Base-by-base conservation (phyloP, 2,888 invertebrate species). In the Sericinus montela region DNA sequence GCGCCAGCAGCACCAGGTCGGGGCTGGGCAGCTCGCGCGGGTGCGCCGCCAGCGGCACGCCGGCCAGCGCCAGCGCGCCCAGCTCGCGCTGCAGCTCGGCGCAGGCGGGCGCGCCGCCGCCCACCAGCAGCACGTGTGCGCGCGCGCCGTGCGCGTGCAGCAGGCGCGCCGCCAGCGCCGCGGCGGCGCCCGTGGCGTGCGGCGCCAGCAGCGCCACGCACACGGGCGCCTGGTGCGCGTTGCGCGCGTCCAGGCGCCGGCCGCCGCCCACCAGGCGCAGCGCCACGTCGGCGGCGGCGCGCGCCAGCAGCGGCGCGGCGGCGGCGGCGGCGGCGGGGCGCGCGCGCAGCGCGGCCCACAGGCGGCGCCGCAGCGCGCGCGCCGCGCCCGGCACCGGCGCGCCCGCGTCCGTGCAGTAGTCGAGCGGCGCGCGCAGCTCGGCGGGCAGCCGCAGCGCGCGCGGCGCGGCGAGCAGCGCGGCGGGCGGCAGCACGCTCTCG, bases 151-250 rank as follows among this genome's bases (percentile, higher is more conserved):
- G 97, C 66, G 94, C 93, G 45, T 94, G 92, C 57, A 97, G 90
- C 75, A 97, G 94, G 53, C 67, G 58, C 93, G 91, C 41, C 93
- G 93, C 52, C 91, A 92, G 51, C 76, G 80, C 55, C 36, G 55
- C 63, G 51, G 55, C 56, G 34, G 60, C 77, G 56, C 76, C 75
- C 1, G 90, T 90, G 67, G 89, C 88, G 76, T 94, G 93, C 25
- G 93, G 90, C 41, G 92, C 93, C 60, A 92, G 93, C 51, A 97
- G 88, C 53, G 94, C 25, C 47, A 94, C 94, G 41, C 95, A 95
- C 39, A 91, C 91, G 46, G 97, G 97, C 90, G 93, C 91, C 83
- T 97, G 97, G 84, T 97, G 97, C 54, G 93, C 93, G 80, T 97
- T 97, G 65, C 94, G 92, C 38, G 96, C 94, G 71, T 94, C 95